Evolutionary conservation across 2,888 invertebrate genomes (phyloP), one percentile per base, ranked within the genome.

Genomic region (Diabrotica balteata): DNA sequence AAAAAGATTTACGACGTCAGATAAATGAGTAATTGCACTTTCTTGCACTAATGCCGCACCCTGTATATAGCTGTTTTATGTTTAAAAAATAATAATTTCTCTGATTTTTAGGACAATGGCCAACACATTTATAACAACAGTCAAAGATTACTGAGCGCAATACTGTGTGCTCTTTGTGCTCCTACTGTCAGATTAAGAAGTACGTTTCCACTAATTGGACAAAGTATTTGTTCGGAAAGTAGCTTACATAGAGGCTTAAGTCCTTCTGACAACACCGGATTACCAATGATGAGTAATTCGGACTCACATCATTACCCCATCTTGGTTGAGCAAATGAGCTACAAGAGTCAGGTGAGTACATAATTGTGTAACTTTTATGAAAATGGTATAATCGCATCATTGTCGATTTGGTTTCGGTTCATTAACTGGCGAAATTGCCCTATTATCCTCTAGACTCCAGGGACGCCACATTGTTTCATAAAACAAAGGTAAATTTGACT

Each of bases 141-240:
- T 73, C 90, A 90, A 76, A 87, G 91, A 63, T 84, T 94, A 2
- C 81, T 94, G 60, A 91, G 93, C 71, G 92, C 96, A 0, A 92
- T 95, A 4, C 87, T 96, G 70, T 93, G 95, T 53, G 93, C 97
- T 0, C 86, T 97, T 72, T 95, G 95, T 79, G 90, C 91, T 54
- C 92, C 93, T 0, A 88, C 90, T 3, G 90, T 93, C 17, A 88
- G 92, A 69, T 84, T 94, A 45, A 88, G 92, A 46, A 90, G 90
- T 67, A 92, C 92, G 43, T 91, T 93, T 83, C 93, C 93, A 7
- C 88, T 93, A 67, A 84, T 92, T 63, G 89, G 79, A 2, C 77
- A 77, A 57, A 81, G 74, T 63, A 70, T 80, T 7, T 80, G 79
- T 70, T 74, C 79, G 5, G 84, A 84, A 52, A 86, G 84, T 72